Conservation (phyloP, 2,888 invertebrate genomes). For the Chirona hameri region DNA sequence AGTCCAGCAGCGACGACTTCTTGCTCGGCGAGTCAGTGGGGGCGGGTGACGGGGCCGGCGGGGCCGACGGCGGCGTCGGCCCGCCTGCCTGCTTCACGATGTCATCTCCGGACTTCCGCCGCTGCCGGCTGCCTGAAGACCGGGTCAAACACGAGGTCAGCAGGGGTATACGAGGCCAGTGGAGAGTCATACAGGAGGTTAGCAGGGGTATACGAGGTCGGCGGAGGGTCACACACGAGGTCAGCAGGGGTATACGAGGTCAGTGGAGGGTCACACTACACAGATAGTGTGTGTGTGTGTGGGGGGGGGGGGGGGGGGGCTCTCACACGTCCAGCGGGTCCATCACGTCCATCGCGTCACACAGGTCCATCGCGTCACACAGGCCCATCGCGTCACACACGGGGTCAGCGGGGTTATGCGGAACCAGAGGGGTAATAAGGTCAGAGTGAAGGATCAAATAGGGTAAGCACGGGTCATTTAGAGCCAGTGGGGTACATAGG, state of each 20-base stretch:
- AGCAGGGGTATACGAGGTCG: neutral
- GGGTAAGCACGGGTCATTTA: too few species aligned
- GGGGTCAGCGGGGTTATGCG: too few species aligned
- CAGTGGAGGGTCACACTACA: neutral
- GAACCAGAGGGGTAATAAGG: too few species aligned
- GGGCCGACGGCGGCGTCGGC: neutral
- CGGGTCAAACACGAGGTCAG: conserved; percentile 30
- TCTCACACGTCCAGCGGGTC: too few species aligned
- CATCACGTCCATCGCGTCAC: too few species aligned
- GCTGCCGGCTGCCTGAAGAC: conserved; percentile 40
- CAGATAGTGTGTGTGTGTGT: too few species aligned
- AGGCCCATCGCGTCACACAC: too few species aligned
- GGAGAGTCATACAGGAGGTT: neutral
- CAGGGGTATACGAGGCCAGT: neutral
- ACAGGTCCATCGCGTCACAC: too few species aligned
- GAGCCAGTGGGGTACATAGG: too few species aligned
- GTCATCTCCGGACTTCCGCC: conserved; percentile 48
- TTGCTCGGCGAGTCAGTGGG: conserved; percentile 32
- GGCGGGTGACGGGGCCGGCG: conserved; percentile 4
- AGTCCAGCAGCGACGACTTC: conserved; percentile 60
- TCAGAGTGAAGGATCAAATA: too few species aligned
- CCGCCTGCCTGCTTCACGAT: conserved; percentile 38
- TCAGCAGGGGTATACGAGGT: neutral
- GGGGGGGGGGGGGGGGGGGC: too few species aligned
- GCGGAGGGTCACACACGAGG: neutral